Conservation (phyloP, 1,140 invertebrate genomes). For the Caligus rogercresseyi region DNA sequence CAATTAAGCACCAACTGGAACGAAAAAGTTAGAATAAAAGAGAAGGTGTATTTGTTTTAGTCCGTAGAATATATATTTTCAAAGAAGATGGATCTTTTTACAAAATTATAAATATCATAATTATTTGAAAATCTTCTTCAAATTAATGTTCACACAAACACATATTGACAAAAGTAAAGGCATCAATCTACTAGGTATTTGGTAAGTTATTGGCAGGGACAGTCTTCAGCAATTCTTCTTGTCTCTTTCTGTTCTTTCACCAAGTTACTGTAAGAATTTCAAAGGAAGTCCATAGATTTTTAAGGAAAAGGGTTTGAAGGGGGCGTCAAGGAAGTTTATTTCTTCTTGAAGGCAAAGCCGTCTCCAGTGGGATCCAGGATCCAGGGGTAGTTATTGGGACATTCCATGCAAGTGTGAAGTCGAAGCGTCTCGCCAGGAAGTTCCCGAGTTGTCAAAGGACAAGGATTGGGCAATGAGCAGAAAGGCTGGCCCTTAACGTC, state of each 20-base stretch:
- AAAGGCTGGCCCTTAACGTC: conserved; percentile 80
- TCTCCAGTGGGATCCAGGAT: conserved; percentile 82
- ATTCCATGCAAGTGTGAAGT: conserved; percentile 86
- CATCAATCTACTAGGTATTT: background rate
- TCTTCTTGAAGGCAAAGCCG: conserved; percentile 47
- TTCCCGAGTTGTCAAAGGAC: conserved; percentile 69
- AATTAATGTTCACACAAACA: no score
- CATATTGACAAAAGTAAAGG: no score
- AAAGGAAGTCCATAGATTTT: background rate
- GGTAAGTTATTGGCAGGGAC: background rate
- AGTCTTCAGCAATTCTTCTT: background rate
- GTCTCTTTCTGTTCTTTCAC: background rate
- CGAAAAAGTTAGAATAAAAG: no score
- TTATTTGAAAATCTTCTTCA: no score
- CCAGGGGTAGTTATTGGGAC: conserved; percentile 88
- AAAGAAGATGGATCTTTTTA: no score
- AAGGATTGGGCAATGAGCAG: conserved; percentile 76
- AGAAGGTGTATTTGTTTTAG: no score
- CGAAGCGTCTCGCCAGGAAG: conserved; percentile 75
- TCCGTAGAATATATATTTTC: no score
- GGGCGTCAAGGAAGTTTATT: background rate
- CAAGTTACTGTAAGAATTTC: background rate
- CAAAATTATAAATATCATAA: no score
- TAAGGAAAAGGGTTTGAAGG: background rate
- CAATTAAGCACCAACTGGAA: no score